Evolutionary conservation across 2,113 vertebrate species (phyloP), one percentile per base, ranked within the genome.

Genomic region (Myiagra hebetior): DNA sequence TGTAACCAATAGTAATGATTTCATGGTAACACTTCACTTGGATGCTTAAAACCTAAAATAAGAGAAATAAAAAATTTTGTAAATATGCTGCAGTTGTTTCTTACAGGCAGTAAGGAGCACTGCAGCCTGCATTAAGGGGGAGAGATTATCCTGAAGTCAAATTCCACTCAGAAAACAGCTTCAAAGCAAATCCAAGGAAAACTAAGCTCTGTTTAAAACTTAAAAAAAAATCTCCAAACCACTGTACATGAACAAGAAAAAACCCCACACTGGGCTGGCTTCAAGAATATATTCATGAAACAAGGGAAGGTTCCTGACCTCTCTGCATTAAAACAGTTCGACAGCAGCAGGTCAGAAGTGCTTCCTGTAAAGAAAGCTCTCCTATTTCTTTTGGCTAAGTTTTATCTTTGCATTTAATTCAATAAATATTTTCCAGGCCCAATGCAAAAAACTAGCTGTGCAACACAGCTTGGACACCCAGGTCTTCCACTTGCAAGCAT

Each of bases 1-100:
- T 99, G 97, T 99, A 99, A 50, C 99, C 99, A 44, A 99, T 99
- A 59, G 99, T 99, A 97, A 99, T 99, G 87, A 99, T 99, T 97
- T 99, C 99, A 5, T 99, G 99, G 97, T 99, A 99, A 95, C 99
- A 99, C 84, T 99, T 99, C 95, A 99, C 99, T 89, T 99, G 99
- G 94, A 99, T 98, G 68, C 97, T 97, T 98, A 99, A 98, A 73
- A 99, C 99, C 99, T 99, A 86, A 80, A 98, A 95, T 46, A 94
- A 95, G 28, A 94, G n/a, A 96, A 95, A 82, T 64, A 78, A 88
- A 89, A 55, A 49, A 2, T 2, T 41, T 30, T 6, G 4, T 93
- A 26, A 72, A 85, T 44, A 49, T 7, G 8, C 39, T 44, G 22
- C 35, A 74, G 39, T 10, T 86, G 19, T 49, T 87, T 74, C 69